Evolutionary conservation across 2,113 vertebrate genomes (phyloP), one percentile per base, ranked within the genome.

Genomic region (Anarrhichthys ocellatus): DNA sequence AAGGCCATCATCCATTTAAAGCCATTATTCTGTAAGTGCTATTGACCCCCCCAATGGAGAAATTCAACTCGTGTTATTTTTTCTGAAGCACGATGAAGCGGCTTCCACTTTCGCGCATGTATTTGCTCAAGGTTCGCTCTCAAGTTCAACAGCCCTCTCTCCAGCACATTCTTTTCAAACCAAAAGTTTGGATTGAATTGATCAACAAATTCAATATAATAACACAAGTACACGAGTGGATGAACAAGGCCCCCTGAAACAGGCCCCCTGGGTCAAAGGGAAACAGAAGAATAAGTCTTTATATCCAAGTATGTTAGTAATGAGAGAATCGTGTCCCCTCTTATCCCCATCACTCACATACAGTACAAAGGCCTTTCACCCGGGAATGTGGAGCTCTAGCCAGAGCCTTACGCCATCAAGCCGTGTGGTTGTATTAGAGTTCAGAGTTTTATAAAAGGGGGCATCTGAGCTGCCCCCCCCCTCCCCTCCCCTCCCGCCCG

Each of bases 71-170:
- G 70, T 64, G 62, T 82, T 38, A 61, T 34, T 85, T 85, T 85
- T 73, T 64, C 73, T 63, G 5, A 34, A 71, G 79, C 22, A 71
- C 50, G 73, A 46, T 71, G 58, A 69, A 80, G 67, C 17, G 32
- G 59, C 69, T 69, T 67, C 9, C 69, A 65, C 71, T 74, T 72
- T 27, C 1, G 7, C 27, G 38, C 67, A 77, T 20, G 9, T 66
- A 24, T 58, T 86, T 81, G 32, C 70, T 84, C 81, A 80, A 87
- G 85, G 73, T 80, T 79, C 48, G 32, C 70, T 46, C 80, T 88
- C 38, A 22, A 81, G 84, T 82, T 90, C 73, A 77, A 75, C 36
- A 22, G 58, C 76, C 82, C 73, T 80, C 73, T 80, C 84, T 88
- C 70, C 52, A 80, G 73, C 22, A 20, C 69, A 40, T 89, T 59